Evolutionary conservation across 2,113 vertebrate genomes (phyloP), one percentile per base, ranked within the genome.

Genomic region (Alaudala cheleensis): DNA sequence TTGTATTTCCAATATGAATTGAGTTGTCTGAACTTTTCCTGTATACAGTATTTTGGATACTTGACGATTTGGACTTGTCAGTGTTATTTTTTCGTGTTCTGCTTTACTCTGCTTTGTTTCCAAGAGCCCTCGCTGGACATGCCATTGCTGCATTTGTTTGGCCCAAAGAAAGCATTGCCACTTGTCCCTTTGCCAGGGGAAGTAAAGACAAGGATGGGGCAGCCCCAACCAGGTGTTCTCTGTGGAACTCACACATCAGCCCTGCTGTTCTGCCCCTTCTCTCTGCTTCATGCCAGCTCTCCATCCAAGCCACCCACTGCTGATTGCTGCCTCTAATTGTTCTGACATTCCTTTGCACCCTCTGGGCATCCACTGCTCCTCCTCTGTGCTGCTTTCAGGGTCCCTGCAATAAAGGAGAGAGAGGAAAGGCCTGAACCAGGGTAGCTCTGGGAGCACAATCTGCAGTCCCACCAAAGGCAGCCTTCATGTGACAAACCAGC

Each of bases 11-110:
- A 29, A 33, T 93, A 94, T 54, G 14, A 90, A 87, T 94, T 78
- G 94, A 92, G 66, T 95, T 93, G 96, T 98, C 96, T 97, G 97
- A 94, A 88, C 79, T 95, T 95, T 96, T 97, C 95, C 82, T 94
- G 91, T 88, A 96, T 88, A 86, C 62, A 64, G 74, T 74, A 95
- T 90, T 97, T 93, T 95, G 95, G 95, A 90, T 97, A 96, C 81
- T 95, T 92, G 96, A 97, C 9, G 21, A 66, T 86, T 92, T 57
- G 81, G 86, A 70, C 81, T 93, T 93, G 86, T 95, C 51, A 53
- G 93, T 95, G 72, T 91, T 95, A 23, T 88, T 84, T 93, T 88
- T 92, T 82, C 17, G 81, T 54, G 89, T 94, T 85, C 66, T 58
- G 86, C 95, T 95, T 92, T 94, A 57, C 84, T 81, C 62, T 76